Percentiles rank a stretch among this genome's conserved stretches.
Evolutionary conservation across 2,888 invertebrate species (phyloP).

Genomic region (Xiphydria camelus): DNA sequence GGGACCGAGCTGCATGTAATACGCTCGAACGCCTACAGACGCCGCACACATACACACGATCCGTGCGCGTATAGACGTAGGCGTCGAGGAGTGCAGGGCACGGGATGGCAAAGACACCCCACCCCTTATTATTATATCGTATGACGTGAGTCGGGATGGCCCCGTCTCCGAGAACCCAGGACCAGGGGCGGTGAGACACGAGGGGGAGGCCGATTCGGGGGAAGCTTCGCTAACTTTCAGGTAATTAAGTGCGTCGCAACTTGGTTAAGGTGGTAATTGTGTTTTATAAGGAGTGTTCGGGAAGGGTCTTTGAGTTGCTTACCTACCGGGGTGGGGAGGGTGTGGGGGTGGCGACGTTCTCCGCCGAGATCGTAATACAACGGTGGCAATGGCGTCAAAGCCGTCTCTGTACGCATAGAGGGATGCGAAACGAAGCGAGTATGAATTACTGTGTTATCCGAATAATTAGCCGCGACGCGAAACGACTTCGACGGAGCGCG

Average conservation of each 20-base stretch:
- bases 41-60: too few relatives aligned
- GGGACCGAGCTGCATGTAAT: too few relatives aligned
- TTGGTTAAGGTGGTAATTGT: constrained; percentile 48
- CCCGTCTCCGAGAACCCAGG: not conserved
- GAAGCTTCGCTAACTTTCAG: constrained; percentile 34
- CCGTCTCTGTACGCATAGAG: too few relatives aligned
- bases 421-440: too few relatives aligned
- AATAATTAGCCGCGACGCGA: too few relatives aligned
- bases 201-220: constrained; percentile 3
- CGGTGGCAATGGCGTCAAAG: too few relatives aligned
- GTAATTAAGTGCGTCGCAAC: constrained; percentile 51
- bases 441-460: too few relatives aligned
- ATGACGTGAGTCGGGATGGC: constrained; percentile 16
- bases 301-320: not conserved
- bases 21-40: too few relatives aligned
- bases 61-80: too few relatives aligned
- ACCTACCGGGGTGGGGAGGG: not conserved
- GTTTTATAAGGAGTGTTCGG: constrained; percentile 37
- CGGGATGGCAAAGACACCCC: constrained; percentile 18
- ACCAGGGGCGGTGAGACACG: not conserved
- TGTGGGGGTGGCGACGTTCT: too few relatives aligned
- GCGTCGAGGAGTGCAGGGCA: constrained; percentile 7
- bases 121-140: constrained; percentile 23
- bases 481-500: too few relatives aligned
- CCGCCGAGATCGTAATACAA: too few relatives aligned